A percentile compares a stretch with the other conserved stretches of the same genome.
Conservation (phyloP, 2,113 vertebrate species). For the Hystrix cristata region DNA sequence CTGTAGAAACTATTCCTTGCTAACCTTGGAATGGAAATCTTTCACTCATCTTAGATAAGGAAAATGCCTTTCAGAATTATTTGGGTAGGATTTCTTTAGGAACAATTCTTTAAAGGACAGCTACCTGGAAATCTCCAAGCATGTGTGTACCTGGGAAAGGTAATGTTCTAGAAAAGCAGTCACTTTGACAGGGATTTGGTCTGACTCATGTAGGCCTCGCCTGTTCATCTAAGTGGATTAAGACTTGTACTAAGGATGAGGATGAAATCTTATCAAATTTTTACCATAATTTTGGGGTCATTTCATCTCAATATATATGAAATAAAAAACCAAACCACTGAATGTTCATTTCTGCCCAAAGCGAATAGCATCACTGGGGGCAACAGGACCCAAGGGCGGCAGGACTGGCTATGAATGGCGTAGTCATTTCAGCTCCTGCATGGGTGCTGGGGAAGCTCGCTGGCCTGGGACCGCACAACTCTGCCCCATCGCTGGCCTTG, state of each 20-base stretch:
- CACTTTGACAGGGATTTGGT: background rate
- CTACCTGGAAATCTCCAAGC: background rate
- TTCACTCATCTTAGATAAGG: conserved; percentile 50
- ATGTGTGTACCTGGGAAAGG: background rate
- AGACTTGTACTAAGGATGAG: background rate
- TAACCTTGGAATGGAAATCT: conserved; percentile 64
- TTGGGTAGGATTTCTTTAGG: background rate
- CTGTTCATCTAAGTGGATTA: background rate
- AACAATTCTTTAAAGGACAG: background rate
- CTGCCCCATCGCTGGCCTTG: background rate
- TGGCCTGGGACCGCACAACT: background rate
- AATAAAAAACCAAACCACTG: background rate
- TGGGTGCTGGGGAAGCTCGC: background rate
- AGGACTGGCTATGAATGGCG: background rate
- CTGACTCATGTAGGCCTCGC: background rate
- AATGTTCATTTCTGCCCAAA: background rate
- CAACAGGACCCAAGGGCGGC: background rate
- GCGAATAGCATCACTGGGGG: background rate
- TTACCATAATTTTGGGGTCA: background rate
- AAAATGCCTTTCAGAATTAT: conserved; percentile 20
- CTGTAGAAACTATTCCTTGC: conserved; percentile 63
- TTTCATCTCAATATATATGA: background rate
- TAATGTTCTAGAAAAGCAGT: background rate
- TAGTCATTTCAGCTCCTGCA: background rate
- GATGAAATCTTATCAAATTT: background rate